These are phyloP conservation scores for Lasioglossum albipes DNA, from an alignment of 1,140 invertebrate genomes.

Conservation along the genomic window DNA sequence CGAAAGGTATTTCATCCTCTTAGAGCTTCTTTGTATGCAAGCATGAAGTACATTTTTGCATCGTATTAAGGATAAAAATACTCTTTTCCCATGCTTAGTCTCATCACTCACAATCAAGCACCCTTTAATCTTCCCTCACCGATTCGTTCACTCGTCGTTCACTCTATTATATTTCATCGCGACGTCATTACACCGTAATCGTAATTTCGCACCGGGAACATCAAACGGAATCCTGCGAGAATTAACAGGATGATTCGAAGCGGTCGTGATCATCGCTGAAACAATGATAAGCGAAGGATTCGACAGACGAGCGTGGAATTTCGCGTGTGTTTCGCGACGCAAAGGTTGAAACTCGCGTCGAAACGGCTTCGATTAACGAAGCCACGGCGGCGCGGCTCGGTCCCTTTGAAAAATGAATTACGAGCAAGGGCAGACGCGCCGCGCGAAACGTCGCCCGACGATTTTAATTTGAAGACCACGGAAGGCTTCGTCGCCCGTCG, in stretches of 20 bases:
- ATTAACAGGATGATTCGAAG: background rate
- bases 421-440: conserved; percentile 26
- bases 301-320: background rate
- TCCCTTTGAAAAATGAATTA: conserved; percentile 68
- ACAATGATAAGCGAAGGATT: background rate
- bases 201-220: background rate
- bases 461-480: conserved; percentile 58
- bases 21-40: too few species aligned
- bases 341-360: background rate
- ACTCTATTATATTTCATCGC: too few species aligned
- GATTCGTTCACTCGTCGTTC: too few species aligned
- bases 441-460: conserved; percentile 35
- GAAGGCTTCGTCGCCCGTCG: conserved; percentile 17
- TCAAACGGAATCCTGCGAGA: background rate
- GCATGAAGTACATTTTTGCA: too few species aligned
- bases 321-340: background rate
- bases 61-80: too few species aligned
- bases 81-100: too few species aligned
- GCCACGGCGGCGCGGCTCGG: background rate
- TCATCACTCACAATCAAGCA: too few species aligned
- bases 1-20: too few species aligned
- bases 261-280: background rate
- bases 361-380: conserved; percentile 22
- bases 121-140: too few species aligned
- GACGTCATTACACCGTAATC: background rate